Base-by-base conservation (phyloP, 2,113 vertebrate genomes). In the Saccopteryx bilineata region DNA sequence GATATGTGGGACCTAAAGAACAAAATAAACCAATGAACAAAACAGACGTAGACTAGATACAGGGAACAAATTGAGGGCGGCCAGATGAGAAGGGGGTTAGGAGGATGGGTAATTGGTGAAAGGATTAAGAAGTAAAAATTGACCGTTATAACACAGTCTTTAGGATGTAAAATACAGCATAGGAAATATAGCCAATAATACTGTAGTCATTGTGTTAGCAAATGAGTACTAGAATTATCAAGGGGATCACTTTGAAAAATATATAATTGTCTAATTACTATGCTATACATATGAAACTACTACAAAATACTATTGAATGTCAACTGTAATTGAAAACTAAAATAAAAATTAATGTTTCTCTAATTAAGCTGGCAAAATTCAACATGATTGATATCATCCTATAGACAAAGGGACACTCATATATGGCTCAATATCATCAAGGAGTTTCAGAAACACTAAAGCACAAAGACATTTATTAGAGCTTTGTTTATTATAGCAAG, bases 311-410 rank as follows among this genome's bases (percentile, higher is more conserved):
- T 69, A 69, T 4, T 69, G 68, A 33, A 33, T 69, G n/a, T 69
- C 68, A 69, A 33, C n/a, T 68, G 31, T 68, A 68, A 68, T 18
- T 68, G 66, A 68, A n/a, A 58, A 58, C 17, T 58, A 58, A 80
- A 72, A 80, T 31, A 90, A 58, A 84, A 28, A 69, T 19, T 17
- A 60, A 50, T 19, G 54, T 75, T 83, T 86, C 50, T 72, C 72
- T 52, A 60, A 26, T 79, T 39, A 93, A 12, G 58, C 65, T 74
- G n/a, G 31, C 28, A 80, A 96, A 46, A 72, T 85, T 90, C 39
- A 80, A 60, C 9, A 66, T 86, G 46, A 66, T 33, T 80, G 15
- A 24, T 71, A 28, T 31, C 48, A 66, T 52, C 74, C 28, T 68
- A 31, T 80, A 82, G 19, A 80, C 72, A 90, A 85, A 79, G 31